Base-by-base conservation (phyloP, 2,113 vertebrate species). In the Rallus limicola region DNA sequence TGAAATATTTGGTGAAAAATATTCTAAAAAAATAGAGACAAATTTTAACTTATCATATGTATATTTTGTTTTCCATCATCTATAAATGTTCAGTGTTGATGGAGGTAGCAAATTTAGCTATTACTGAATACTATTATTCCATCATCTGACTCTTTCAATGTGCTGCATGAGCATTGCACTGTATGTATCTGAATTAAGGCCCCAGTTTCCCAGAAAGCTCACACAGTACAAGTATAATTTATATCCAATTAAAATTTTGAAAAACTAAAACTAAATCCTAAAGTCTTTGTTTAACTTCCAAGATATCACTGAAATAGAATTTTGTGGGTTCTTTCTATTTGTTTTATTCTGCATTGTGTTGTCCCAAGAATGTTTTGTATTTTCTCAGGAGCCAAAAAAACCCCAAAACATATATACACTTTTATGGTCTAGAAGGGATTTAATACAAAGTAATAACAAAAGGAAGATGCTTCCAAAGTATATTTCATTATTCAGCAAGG, bases 221-320 rank as follows among this genome's bases (percentile, higher is more conserved):
- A 52, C 75, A 89, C 75, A 83, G 33, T 50, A 21, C 29, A 80
- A 29, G 11, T 46, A 50, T 63, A 52, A 90, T 79, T 94, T 93
- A 67, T 86, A 96, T 94, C 91, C 69, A 96, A 79, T 87, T 85
- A 92, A 95, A 92, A 92, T 93, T 97, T 96, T 88, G 70, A 95
- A 92, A 96, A 91, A 76, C 13, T 91, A 91, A 95, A 92, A 90
- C 44, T 95, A 93, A 94, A 96, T 3, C 55, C 95, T 86, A 74
- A 95, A 96, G 88, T 60, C 13, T 5, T 79, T 85, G 8, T 77
- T 95, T 94, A 93, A 95, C 90, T 96, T 93, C 60, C 55, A 9
- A 68, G 11, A 78, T 77, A 80, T 94, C 82, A 93, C 31, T 80
- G 93, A 86, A 95, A 95, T 46, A 94, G 38, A 95, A 60, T 86